Evolutionary conservation across 2,888 invertebrate genomes (phyloP), one percentile per base, ranked within the genome.

Genomic region (Limenitis camilla): DNA sequence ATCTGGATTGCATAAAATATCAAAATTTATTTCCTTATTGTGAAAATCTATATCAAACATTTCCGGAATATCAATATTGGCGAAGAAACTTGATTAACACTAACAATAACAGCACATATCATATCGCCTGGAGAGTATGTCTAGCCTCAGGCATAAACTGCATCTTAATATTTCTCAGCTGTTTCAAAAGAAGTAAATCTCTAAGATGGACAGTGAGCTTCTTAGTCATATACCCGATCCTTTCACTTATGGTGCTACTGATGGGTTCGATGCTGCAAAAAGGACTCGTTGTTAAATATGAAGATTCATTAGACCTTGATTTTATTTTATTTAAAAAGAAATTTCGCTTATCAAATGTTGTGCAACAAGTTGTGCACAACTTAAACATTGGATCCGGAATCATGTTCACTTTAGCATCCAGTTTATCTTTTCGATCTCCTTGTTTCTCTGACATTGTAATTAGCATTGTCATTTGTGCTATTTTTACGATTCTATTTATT

Each of bases 11-110:
- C 46, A 36, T 81, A 32, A 74, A 68, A 53, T 35, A 48, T 7
- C 56, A 58, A 31, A 49, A 66, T 4, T 55, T 60, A 8, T 33
- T 52, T 7, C 36, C 53, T 1, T 74, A 79, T 50, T 86, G 86
- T 58, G 50, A 59, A 0, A 35, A 60, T 10, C 55, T 85, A 1
- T 67, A 63, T 40, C 59, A 53, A 7, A 78, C 83, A 0, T 85
- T 71, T 59, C 78, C 85, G 0, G 85, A 81, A 65, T 75, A 71
- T 59, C 81, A 85, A 49, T 86, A 81, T 53, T 83, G 76, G 76
- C 72, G 72, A 49, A 39, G 45, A 5, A 41, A 56, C 43, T 53
- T 63, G 64, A 61, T 58, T 50, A 68, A 40, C 59, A 74, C 11
- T 44, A 75, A 27, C 67, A 67, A 30, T 30, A 8, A 10, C 52